phyloP scores from a whole-genome alignment of 2,797 vertebrate genomes.

The Muraenolepis orangiensis region DNA sequence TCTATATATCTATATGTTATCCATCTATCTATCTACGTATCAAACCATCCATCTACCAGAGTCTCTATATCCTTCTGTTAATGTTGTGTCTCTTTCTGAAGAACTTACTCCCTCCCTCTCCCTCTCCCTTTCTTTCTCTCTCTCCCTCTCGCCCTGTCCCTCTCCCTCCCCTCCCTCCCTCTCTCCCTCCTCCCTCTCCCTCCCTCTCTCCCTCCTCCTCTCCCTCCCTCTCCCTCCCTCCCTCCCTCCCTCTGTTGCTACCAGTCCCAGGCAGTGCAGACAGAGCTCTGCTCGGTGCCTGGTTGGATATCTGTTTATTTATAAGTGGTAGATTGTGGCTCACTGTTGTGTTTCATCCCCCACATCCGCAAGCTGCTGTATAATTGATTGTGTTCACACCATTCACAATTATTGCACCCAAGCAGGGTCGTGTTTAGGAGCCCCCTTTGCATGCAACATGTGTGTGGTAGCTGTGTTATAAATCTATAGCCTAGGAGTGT shows the following conservation, averaged over 20 bases:
- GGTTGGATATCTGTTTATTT: neutral
- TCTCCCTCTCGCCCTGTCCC: too few species aligned
- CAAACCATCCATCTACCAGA: neutral
- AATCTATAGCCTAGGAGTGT: too few species aligned
- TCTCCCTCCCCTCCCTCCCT: neutral
- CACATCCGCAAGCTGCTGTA: neutral
- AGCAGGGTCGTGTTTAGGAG: too few species aligned
- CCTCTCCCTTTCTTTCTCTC: too few species aligned
- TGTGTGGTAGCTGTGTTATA: too few species aligned
- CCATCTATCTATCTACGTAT: slow-evolving; percentile 21
- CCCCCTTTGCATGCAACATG: too few species aligned
- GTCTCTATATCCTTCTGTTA: slow-evolving; percentile 2
- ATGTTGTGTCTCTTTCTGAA: neutral
- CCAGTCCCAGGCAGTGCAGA: neutral
- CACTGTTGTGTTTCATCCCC: neutral
- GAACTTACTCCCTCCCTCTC: neutral
- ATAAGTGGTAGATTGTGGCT: neutral
- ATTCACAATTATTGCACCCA: neutral
- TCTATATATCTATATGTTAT: neutral
- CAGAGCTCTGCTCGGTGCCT: too few species aligned
- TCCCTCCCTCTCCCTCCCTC: neutral
- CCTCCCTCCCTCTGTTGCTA: neutral
- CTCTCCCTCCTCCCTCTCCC: neutral
- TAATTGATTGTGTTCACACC: neutral
- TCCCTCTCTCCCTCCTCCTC: neutral